Evolutionary conservation across 2,888 invertebrate genomes (phyloP).

Genomic region (Dicyrtoma fusca): DNA sequence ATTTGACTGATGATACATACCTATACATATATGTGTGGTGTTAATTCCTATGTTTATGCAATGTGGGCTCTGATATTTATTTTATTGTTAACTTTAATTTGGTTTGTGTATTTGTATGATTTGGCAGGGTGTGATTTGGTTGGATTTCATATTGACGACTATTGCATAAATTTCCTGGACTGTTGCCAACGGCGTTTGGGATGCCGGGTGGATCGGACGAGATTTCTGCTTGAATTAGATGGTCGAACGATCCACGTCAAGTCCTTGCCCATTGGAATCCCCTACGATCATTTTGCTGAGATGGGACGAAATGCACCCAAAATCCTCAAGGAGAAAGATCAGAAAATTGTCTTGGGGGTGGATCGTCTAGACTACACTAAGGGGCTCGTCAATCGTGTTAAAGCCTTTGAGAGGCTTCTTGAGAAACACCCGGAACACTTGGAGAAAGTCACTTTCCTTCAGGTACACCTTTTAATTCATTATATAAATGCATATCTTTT

Average conservation of each 20-base stretch:
- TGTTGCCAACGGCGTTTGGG: conserved; percentile 60
- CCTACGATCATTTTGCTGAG: conserved; percentile 60
- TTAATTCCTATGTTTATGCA: too few species aligned
- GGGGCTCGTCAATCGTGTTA: conserved; percentile 60
- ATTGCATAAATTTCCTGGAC: conserved; percentile 61
- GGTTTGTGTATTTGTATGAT: background rate
- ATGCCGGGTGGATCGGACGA: conserved; percentile 60
- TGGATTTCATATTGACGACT: conserved; percentile 62
- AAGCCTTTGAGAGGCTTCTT: conserved; percentile 60
- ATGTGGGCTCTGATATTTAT: too few species aligned
- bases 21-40: too few species aligned
- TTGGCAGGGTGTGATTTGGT: conserved; percentile 61
- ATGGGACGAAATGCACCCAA: conserved; percentile 59
- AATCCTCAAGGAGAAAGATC: conserved; percentile 58
- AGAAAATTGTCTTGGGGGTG: conserved; percentile 60
- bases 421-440: conserved; percentile 60
- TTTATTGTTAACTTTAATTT: background rate
- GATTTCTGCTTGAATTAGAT: conserved; percentile 60
- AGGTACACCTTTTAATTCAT: conserved; percentile 44
- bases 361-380: conserved; percentile 61
- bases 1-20: too few species aligned
- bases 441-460: conserved; percentile 59
- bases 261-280: conserved; percentile 61
- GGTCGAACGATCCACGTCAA: conserved; percentile 60
- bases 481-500: too few species aligned